A percentile compares a stretch with the other conserved stretches of the same genome.
Evolutionary conservation across 2,113 vertebrate genomes (phyloP).

Genomic region (Silurus glanis): DNA sequence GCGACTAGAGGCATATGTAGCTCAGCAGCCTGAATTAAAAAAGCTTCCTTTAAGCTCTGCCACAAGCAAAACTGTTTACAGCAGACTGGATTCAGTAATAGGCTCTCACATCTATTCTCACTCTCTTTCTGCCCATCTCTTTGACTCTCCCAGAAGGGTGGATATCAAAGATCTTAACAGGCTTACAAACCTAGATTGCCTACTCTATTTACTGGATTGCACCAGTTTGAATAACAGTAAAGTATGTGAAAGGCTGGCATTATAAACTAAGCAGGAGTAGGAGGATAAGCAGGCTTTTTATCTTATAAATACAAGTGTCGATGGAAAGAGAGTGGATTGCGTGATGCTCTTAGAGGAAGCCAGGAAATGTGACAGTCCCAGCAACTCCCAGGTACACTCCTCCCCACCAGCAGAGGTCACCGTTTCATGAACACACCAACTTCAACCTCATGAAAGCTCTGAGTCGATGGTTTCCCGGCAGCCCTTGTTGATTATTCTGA

Average conservation of each 20-base stretch:
- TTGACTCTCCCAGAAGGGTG: constrained; percentile 18
- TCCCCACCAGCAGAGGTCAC: neutral
- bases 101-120: neutral
- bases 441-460: neutral
- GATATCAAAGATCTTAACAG: constrained; percentile 28
- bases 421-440: neutral
- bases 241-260: neutral
- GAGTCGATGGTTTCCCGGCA: neutral
- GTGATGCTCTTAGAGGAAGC: neutral
- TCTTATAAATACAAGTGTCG: constrained; percentile 38
- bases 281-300: constrained; percentile 40
- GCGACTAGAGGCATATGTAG: constrained; percentile 59
- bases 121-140: constrained; percentile 15
- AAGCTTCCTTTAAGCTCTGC: constrained; percentile 64
- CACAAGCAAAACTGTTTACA: constrained; percentile 66
- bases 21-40: constrained; percentile 69
- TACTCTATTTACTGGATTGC: constrained; percentile 11
- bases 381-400: neutral
- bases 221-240: constrained; percentile 7
- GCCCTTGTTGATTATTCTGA: neutral
- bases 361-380: neutral
- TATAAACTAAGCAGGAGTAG: constrained; percentile 29
- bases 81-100: constrained; percentile 41
- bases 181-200: constrained; percentile 37
- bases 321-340: neutral